Percentiles rank a stretch among this genome's conserved stretches.
Conservation (phyloP, 1,140 invertebrate genomes). For the Listronotus oregonensis region DNA sequence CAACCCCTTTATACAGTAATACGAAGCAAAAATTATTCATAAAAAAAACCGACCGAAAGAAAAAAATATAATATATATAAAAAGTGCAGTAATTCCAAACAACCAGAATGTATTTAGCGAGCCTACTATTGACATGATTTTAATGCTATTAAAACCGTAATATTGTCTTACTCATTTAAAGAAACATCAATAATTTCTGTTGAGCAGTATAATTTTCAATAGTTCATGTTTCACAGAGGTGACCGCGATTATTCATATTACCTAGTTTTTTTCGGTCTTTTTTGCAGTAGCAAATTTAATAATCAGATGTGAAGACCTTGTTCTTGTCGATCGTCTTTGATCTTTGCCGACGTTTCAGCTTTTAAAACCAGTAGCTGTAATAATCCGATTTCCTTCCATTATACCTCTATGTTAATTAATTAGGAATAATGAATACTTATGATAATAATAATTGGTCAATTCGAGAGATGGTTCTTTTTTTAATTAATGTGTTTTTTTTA, state of each 20-base stretch:
- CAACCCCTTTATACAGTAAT: too few relatives aligned
- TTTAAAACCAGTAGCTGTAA: slow-evolving; percentile 25
- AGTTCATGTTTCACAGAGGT: slow-evolving; percentile 13
- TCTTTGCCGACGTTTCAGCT: slow-evolving; percentile 17
- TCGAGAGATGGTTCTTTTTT: too few relatives aligned
- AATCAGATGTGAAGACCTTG: slow-evolving; percentile 24
- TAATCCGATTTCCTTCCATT: slow-evolving; percentile 23
- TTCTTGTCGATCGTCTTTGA: slow-evolving; percentile 24
- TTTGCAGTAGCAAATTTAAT: slow-evolving; percentile 17
- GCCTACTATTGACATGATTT: too few relatives aligned
- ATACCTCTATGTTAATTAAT: slow-evolving; percentile 26
- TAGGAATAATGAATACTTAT: slow-evolving; percentile 23
- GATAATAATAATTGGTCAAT: slow-evolving; percentile 12
- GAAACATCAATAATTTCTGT: too few relatives aligned
- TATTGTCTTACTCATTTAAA: too few relatives aligned
- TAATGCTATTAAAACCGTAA: too few relatives aligned
- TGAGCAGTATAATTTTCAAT: background rate
- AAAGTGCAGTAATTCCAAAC: too few relatives aligned
- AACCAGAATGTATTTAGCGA: too few relatives aligned
- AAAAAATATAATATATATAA: too few relatives aligned
- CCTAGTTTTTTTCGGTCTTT: slow-evolving; percentile 22
- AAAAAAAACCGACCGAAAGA: too few relatives aligned
- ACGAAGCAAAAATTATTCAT: too few relatives aligned
- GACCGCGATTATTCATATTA: slow-evolving; percentile 24
- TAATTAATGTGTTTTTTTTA: too few relatives aligned